Evolutionary conservation across 37 sponge, comb jelly and placozoan species (phyloP).

Genomic region (Diacarnus erythraeanus): DNA sequence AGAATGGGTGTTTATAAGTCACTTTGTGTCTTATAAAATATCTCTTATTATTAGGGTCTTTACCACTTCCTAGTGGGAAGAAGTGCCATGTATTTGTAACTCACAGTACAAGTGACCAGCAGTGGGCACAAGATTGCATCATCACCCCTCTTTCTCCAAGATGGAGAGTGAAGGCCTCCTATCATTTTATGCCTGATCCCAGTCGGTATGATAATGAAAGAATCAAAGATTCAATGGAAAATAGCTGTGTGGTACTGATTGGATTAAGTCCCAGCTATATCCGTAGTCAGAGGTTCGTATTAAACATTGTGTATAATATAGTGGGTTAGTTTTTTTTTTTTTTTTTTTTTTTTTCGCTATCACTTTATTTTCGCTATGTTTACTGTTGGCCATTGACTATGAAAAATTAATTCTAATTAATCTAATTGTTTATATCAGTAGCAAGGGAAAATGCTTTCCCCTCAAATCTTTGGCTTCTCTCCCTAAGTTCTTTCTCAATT

Average conservation of each 20-base stretch:
- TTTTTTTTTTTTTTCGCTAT: too few relatives aligned
- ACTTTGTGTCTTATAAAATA: too few relatives aligned
- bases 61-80: constrained; percentile 55
- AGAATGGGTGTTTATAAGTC: too few relatives aligned
- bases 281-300: constrained; percentile 55
- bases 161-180: constrained; percentile 49
- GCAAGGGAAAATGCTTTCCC: too few relatives aligned
- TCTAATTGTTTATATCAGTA: too few relatives aligned
- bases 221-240: constrained; percentile 48
- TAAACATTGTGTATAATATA: background rate
- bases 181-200: constrained; percentile 67
- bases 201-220: constrained; percentile 43
- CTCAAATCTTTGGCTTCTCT: too few relatives aligned
- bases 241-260: constrained; percentile 62
- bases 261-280: constrained; percentile 61
- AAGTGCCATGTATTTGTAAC: constrained; percentile 77
- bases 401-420: too few relatives aligned
- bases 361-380: too few relatives aligned
- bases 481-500: too few relatives aligned
- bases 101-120: constrained; percentile 76
- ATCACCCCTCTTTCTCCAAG: constrained; percentile 23
- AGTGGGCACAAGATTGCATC: constrained; percentile 36
- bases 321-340: too few relatives aligned
- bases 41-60: too few relatives aligned
- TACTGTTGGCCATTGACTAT: too few relatives aligned